Base-by-base conservation (phyloP, 1,140 invertebrate species). In the Lordiphosa clarofinis region DNA sequence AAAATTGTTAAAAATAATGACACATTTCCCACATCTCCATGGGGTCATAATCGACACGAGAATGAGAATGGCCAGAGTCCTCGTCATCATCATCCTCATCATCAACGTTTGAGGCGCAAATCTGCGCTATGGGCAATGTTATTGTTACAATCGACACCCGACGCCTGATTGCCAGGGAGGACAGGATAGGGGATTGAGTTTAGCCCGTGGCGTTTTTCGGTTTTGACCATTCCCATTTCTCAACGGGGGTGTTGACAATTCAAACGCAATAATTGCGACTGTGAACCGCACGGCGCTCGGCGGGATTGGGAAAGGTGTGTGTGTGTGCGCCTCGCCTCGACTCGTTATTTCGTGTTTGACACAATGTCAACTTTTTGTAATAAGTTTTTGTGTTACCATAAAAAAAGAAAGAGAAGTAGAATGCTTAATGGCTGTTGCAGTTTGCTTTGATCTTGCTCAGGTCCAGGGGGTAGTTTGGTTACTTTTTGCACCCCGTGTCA, bases 251-350 rank as follows among this genome's bases (percentile, higher is more conserved):
- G 76, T 84, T 82, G 76, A 82, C 78, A 84, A 84, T 86, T 84
- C 79, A 70, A 84, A 84, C 73, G 70, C 78, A 84, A 84, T 84
- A 84, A 84, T 84, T 84, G 73, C 78, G 76, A 81, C 67, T 63
- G 59, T 31, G 74, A 60, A 79, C 74, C 70, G 60, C 74, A 69
- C 74, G 69, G 36, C 56, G 72, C 62, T 84, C 67, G 55, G 39
- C 62, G 69, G 73, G 78, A 57, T 47, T 54, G 40, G 28, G 54
- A 67, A 65, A 54, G 54, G 35, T 33, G 10, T 15, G 28, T 42
- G 24, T 31, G 38, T 36, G 53, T 31, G 53, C 54, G 40, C 49
- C 56, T 62, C 39, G 53, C 50, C 21, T 24, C 21, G 21, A 4
- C 71, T 81, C 76, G 76, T 82, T 82, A 82, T 75, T 74, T 67